Conservation (phyloP, 2,888 invertebrate genomes). For the Apamea monoglypha region DNA sequence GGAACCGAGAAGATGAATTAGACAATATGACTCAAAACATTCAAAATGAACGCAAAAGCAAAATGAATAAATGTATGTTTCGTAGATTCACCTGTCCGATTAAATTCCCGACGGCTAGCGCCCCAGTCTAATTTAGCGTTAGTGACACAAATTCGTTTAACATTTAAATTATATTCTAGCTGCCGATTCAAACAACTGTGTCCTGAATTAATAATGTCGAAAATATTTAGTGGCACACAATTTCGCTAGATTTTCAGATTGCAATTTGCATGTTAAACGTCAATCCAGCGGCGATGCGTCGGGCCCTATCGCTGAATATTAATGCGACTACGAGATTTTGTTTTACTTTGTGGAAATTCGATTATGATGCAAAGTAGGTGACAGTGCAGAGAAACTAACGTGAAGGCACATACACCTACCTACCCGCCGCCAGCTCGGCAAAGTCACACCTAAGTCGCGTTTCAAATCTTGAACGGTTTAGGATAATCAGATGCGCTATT, state of each 20-base stretch:
- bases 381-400: slow-evolving; percentile 67
- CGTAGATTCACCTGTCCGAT: slow-evolving; percentile 81
- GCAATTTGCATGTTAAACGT: slow-evolving; percentile 90
- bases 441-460: slow-evolving; percentile 43
- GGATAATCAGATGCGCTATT: slow-evolving; percentile 26
- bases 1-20: slow-evolving; percentile 33
- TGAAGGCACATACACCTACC: slow-evolving; percentile 20
- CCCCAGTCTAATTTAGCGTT: slow-evolving; percentile 84
- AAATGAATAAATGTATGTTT: slow-evolving; percentile 72
- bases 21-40: slow-evolving; percentile 48
- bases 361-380: slow-evolving; percentile 89
- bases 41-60: slow-evolving; percentile 57
- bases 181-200: slow-evolving; percentile 87
- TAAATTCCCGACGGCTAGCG: slow-evolving; percentile 79
- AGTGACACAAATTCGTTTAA: slow-evolving; percentile 88
- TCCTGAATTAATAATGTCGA: slow-evolving; percentile 87
- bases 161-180: slow-evolving; percentile 89
- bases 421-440: neutral
- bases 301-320: slow-evolving; percentile 90
- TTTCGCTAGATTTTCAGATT: slow-evolving; percentile 89
- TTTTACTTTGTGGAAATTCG: slow-evolving; percentile 89
- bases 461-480: slow-evolving; percentile 20
- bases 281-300: slow-evolving; percentile 88
- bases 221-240: slow-evolving; percentile 89
- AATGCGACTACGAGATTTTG: slow-evolving; percentile 88